Percentiles rank a stretch among this genome's conserved stretches.
Conservation (phyloP, 2,113 vertebrate species). For the Tapirus terrestris region DNA sequence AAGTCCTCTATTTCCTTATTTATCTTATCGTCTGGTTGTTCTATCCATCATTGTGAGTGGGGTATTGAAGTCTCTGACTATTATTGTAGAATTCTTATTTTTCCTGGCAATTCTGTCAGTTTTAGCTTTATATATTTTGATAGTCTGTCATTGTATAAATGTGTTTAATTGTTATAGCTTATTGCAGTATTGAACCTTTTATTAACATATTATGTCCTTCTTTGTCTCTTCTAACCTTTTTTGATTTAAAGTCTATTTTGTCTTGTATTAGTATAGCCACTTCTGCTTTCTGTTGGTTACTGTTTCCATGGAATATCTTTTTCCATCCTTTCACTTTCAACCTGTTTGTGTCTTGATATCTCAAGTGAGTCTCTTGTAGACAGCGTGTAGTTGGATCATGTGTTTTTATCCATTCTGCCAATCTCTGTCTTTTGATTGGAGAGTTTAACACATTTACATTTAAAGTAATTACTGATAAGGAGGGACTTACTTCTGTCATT, state of each 20-base stretch:
- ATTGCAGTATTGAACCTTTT: neutral
- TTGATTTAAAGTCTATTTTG: neutral
- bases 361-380: too few species aligned
- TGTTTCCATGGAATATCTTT: too few species aligned
- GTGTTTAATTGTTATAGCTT: neutral
- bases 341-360: too few species aligned
- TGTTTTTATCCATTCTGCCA: too few species aligned
- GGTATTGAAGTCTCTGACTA: neutral
- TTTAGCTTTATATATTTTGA: neutral
- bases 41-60: neutral
- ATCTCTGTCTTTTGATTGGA: too few species aligned
- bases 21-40: neutral
- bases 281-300: too few species aligned
- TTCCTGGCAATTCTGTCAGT: neutral
- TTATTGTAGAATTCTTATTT: neutral
- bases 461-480: neutral
- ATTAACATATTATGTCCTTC: neutral
- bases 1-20: neutral
- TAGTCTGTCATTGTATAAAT: neutral
- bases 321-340: too few species aligned
- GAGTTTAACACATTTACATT: too few species aligned
- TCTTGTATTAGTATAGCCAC: neutral
- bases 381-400: too few species aligned
- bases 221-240: neutral
- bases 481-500: neutral